phyloP scores from a whole-genome alignment of 2,888 invertebrate species.

The Drosophila neotestacea region DNA sequence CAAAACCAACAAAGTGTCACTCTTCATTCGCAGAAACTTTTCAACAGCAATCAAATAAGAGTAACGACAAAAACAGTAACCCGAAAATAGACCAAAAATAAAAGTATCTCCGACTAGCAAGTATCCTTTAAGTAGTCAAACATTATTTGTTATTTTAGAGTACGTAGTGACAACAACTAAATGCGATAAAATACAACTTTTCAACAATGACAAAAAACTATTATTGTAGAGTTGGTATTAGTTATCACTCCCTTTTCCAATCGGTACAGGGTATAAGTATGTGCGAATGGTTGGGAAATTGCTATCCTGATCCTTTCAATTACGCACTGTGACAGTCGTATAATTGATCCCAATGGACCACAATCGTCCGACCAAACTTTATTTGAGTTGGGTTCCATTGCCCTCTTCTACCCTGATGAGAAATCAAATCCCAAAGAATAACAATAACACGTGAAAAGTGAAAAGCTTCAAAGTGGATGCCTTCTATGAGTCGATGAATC shows the following conservation, averaged over 20 bases:
- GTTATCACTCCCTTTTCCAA: neutral
- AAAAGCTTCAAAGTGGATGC: constrained; percentile 51
- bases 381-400: constrained; percentile 74
- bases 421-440: constrained; percentile 53
- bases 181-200: no score
- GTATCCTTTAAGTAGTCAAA: neutral
- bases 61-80: constrained; percentile 19
- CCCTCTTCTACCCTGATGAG: constrained; percentile 24
- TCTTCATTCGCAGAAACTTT: constrained; percentile 75
- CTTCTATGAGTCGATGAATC: constrained; percentile 6
- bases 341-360: constrained; percentile 79
- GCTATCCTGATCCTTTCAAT: constrained; percentile 75
- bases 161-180: no score
- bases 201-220: neutral
- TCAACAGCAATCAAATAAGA: constrained; percentile 71
- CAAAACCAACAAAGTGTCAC: constrained; percentile 68
- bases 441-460: constrained; percentile 68
- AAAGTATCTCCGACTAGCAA: constrained; percentile 8
- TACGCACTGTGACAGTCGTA: constrained; percentile 80
- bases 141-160: no score
- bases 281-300: constrained; percentile 19
- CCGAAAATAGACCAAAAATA: constrained; percentile 51
- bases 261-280: constrained; percentile 14
- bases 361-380: constrained; percentile 56
- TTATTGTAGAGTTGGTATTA: no score